Evolutionary conservation across 2,797 vertebrate genomes (phyloP).

Genomic region (Anas bernieri): DNA sequence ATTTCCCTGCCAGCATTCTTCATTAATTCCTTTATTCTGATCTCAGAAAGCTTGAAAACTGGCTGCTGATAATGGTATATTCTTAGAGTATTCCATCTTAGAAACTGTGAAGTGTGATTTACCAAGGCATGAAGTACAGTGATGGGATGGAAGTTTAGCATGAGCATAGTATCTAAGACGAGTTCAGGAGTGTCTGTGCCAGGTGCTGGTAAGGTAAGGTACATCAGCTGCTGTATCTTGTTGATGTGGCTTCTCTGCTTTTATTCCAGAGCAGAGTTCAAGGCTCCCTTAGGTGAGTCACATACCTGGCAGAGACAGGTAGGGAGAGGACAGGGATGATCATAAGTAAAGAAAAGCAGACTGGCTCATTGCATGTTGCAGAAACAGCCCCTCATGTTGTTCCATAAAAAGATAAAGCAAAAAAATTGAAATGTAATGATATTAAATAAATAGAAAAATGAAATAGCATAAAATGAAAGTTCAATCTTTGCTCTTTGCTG

Average conservation of each 20-base stretch:
- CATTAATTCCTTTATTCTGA: not conserved
- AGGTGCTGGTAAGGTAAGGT: constrained; percentile 12
- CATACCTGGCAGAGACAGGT: not conserved
- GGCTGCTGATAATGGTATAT: not conserved
- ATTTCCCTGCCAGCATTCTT: not conserved
- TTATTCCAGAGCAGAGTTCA: constrained; percentile 22
- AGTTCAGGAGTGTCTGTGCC: not conserved
- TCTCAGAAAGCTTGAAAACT: not conserved
- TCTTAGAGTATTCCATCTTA: not conserved
- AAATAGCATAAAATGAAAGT: not conserved
- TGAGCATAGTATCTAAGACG: not conserved
- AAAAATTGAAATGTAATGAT: not conserved
- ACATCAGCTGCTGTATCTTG: not conserved
- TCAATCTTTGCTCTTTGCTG: not conserved
- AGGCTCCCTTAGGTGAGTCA: constrained; percentile 10
- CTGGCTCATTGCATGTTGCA: not conserved
- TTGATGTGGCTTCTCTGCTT: constrained; percentile 1
- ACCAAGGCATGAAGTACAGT: not conserved
- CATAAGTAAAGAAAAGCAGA: not conserved
- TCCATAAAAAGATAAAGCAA: not conserved
- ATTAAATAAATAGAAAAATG: not conserved
- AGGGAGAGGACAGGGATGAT: not conserved
- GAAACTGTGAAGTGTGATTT: not conserved
- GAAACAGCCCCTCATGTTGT: not conserved
- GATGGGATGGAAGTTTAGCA: not conserved